Conservation (phyloP, 2,113 vertebrate genomes). For the Hemicordylus capensis region DNA sequence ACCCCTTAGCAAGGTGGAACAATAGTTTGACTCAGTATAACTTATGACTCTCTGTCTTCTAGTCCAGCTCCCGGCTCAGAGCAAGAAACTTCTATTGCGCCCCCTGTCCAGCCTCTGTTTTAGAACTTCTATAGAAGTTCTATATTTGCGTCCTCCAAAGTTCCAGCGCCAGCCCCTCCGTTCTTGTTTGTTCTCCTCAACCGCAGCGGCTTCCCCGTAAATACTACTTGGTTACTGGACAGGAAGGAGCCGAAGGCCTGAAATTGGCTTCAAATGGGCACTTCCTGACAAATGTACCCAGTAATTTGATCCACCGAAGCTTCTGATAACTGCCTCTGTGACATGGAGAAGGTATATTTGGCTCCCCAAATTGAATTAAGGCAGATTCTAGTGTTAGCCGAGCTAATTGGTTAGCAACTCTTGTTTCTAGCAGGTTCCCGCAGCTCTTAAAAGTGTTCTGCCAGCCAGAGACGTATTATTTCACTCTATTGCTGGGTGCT, state of each 20-base stretch:
- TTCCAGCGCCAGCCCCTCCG: neutral
- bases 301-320: slow-evolving; percentile 22
- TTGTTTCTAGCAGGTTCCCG: neutral
- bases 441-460: neutral
- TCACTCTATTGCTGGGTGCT: neutral
- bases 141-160: neutral
- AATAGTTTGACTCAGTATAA: too few relatives aligned
- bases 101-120: too few relatives aligned
- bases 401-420: slow-evolving; percentile 3
- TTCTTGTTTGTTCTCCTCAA: neutral
- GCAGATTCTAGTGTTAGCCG: neutral
- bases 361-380: slow-evolving; percentile 9
- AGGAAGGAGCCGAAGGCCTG: neutral
- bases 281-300: slow-evolving; percentile 5
- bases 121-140: too few relatives aligned
- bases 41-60: too few relatives aligned
- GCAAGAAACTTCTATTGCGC: too few relatives aligned
- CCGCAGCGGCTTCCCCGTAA: neutral
- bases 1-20: too few relatives aligned
- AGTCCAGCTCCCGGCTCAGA: neutral
- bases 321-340: neutral
- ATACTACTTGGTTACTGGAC: neutral
- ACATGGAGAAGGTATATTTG: neutral
- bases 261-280: slow-evolving; percentile 18
- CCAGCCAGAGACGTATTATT: neutral